phyloP scores from a whole-genome alignment of 2,888 invertebrate species.

The Volucella inanis region DNA sequence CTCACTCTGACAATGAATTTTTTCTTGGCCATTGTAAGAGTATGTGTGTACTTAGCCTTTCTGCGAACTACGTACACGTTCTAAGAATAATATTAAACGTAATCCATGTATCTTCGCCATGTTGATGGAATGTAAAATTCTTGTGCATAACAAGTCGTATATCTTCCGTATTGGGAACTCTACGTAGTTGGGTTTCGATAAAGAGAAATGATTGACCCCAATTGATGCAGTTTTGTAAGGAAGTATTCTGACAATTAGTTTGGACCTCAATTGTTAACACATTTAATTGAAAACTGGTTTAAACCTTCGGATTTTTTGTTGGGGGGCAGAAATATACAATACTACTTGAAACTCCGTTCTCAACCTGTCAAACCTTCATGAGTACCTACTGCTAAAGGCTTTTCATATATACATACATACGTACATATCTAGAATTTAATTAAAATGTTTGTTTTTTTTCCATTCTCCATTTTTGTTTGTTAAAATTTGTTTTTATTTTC shows the following conservation, averaged over 20 bases:
- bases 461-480: slow-evolving; percentile 9
- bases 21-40: slow-evolving; percentile 31
- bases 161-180: slow-evolving; percentile 1
- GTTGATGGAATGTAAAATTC: slow-evolving; percentile 14
- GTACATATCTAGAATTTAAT: too few species aligned
- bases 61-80: slow-evolving; percentile 23
- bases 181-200: slow-evolving; percentile 25
- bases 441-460: slow-evolving; percentile 7
- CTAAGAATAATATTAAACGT: slow-evolving; percentile 16
- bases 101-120: slow-evolving; percentile 6
- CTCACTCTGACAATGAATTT: slow-evolving; percentile 51
- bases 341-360: slow-evolving; percentile 12
- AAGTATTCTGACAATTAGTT: slow-evolving; percentile 29
- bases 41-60: slow-evolving; percentile 62
- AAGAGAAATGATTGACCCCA: slow-evolving; percentile 35
- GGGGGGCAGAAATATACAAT: slow-evolving; percentile 10
- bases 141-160: neutral
- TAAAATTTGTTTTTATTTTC: slow-evolving; percentile 1
- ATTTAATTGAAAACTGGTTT: slow-evolving; percentile 46
- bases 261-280: slow-evolving; percentile 10
- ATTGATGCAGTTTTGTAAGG: neutral
- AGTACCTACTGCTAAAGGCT: slow-evolving; percentile 19
- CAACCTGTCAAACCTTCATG: slow-evolving; percentile 25
- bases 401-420: slow-evolving; percentile 2
- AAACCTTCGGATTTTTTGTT: neutral